phyloP scores from a whole-genome alignment of 2,797 vertebrate species.

The Gephyroberyx darwinii region DNA sequence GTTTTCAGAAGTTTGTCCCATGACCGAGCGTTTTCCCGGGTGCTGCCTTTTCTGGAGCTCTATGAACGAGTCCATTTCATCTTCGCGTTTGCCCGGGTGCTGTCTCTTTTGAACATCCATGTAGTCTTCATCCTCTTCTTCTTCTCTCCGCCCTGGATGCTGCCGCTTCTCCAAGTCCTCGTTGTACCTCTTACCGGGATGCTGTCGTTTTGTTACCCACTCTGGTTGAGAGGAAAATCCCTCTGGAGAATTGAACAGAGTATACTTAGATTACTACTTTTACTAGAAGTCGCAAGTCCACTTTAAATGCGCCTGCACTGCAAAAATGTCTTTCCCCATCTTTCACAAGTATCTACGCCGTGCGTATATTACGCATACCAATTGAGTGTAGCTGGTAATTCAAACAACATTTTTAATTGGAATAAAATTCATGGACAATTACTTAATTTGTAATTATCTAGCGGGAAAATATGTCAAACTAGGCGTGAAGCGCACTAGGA shows the following conservation, averaged over 20 bases:
- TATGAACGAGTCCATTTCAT: constrained; percentile 62
- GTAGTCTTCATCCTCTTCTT: constrained; percentile 73
- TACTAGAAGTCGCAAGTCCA: background rate
- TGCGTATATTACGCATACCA: constrained; percentile 60
- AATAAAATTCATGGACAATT: background rate
- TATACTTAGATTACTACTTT: constrained; percentile 4
- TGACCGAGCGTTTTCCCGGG: constrained; percentile 81
- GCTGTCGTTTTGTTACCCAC: constrained; percentile 86
- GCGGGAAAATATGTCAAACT: background rate
- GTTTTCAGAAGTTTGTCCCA: constrained; percentile 70
- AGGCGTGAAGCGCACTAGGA: background rate
- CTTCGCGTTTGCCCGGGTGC: constrained; percentile 86
- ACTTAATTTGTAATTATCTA: background rate
- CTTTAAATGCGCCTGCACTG: background rate
- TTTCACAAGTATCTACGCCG: background rate
- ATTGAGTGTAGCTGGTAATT: background rate
- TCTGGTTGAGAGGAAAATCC: constrained; percentile 69
- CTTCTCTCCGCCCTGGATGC: constrained; percentile 85
- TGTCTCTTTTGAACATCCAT: constrained; percentile 79
- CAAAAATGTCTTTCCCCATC: background rate
- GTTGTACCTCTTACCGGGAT: constrained; percentile 79
- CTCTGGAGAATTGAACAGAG: constrained; percentile 68
- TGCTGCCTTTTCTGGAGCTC: constrained; percentile 86
- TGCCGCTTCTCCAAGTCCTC: constrained; percentile 82
- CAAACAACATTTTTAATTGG: too few relatives aligned